phyloP scores from a whole-genome alignment of 2,113 vertebrate species.

The Hydrolagus affinis region DNA sequence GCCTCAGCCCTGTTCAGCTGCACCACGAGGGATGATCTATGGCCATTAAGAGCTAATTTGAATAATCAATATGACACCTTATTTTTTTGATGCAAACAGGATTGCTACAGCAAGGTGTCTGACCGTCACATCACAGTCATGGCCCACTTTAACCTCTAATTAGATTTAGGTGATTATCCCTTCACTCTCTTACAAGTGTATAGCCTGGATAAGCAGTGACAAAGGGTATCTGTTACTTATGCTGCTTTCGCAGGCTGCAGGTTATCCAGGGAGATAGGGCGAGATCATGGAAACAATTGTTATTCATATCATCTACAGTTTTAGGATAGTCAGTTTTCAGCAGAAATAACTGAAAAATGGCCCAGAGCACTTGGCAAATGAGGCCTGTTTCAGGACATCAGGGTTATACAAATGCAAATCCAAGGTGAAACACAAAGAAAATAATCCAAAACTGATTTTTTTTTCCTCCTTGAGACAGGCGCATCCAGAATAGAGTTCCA shows the following conservation, averaged over 20 bases:
- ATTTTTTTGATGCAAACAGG: slow-evolving; percentile 97
- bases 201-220: slow-evolving; percentile 88
- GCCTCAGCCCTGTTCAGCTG: slow-evolving; percentile 62
- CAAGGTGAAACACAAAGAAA: slow-evolving; percentile 50
- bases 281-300: slow-evolving; percentile 69
- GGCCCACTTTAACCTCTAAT: slow-evolving; percentile 96
- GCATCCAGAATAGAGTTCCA: slow-evolving; percentile 10
- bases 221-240: slow-evolving; percentile 86
- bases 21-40: slow-evolving; percentile 46
- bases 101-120: slow-evolving; percentile 87
- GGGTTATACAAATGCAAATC: slow-evolving; percentile 63
- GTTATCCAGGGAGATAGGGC: slow-evolving; percentile 65
- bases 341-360: slow-evolving; percentile 53
- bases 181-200: slow-evolving; percentile 97
- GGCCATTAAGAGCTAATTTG: slow-evolving; percentile 71
- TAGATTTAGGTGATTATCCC: slow-evolving; percentile 98
- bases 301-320: slow-evolving; percentile 73
- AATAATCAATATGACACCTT: slow-evolving; percentile 99
- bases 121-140: slow-evolving; percentile 87
- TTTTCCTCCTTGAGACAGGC: not conserved
- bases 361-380: slow-evolving; percentile 72
- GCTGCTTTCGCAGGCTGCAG: slow-evolving; percentile 67
- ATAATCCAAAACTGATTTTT: slow-evolving; percentile 29
- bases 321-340: slow-evolving; percentile 60
- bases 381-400: slow-evolving; percentile 60